Evolutionary conservation across 2,888 invertebrate genomes (phyloP).

Genomic region (Pelosia muscerda): DNA sequence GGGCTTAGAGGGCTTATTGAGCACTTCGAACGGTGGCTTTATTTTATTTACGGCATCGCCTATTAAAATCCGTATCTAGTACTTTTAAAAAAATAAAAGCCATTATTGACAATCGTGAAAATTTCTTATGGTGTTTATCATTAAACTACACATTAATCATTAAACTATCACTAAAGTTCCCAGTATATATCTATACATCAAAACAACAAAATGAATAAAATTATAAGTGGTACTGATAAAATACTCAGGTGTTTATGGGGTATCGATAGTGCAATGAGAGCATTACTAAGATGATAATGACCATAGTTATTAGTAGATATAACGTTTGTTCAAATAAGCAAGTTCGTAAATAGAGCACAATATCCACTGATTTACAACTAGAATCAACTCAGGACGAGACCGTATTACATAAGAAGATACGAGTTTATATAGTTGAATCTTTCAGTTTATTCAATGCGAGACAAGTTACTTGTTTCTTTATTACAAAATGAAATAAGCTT

Average conservation of each 20-base stretch:
- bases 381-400: too few relatives aligned
- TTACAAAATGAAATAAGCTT: constrained; percentile 1
- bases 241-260: too few relatives aligned
- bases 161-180: not conserved
- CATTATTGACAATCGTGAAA: not conserved
- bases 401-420: not conserved
- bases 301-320: too few relatives aligned
- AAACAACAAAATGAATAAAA: not conserved
- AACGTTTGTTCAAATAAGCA: too few relatives aligned
- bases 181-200: not conserved
- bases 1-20: constrained; percentile 57
- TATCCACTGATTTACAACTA: too few relatives aligned
- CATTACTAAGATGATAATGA: too few relatives aligned
- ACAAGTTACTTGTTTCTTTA: not conserved
- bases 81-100: not conserved
- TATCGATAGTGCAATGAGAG: too few relatives aligned
- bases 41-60: constrained; percentile 28
- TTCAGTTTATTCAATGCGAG: not conserved
- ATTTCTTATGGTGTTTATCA: too few relatives aligned
- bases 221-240: too few relatives aligned
- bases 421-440: not conserved
- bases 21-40: constrained; percentile 45
- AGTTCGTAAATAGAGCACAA: too few relatives aligned
- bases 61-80: not conserved
- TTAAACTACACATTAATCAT: too few relatives aligned